phyloP scores from a whole-genome alignment of 2,113 vertebrate genomes.

The Gracilinanus agilis region DNA sequence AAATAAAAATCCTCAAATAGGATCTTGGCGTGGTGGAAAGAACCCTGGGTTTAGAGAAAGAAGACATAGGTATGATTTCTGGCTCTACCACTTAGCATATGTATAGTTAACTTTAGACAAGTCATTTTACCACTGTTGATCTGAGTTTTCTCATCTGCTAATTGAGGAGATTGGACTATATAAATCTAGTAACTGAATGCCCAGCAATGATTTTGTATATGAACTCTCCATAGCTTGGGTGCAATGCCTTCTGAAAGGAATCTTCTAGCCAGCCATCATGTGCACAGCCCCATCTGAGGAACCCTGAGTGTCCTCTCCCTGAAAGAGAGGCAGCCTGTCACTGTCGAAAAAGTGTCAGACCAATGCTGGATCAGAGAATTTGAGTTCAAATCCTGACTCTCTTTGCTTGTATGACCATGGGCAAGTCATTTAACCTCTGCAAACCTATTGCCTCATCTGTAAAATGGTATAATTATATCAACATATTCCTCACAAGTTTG shows the following conservation, averaged over 20 bases:
- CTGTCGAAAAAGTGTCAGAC: background rate
- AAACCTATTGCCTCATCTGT: background rate
- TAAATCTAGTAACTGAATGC: background rate
- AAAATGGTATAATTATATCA: background rate
- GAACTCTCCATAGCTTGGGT: background rate
- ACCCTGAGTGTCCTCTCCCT: background rate
- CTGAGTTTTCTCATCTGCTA: background rate
- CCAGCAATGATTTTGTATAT: background rate
- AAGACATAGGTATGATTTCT: background rate
- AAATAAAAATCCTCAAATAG: background rate
- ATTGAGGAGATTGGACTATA: background rate
- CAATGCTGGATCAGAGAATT: background rate
- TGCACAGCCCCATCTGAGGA: background rate
- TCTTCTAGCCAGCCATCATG: background rate
- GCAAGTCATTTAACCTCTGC: no score
- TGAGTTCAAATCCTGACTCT: background rate
- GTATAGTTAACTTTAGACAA: background rate
- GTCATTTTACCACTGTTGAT: background rate
- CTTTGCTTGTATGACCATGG: background rate
- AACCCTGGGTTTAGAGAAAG: background rate
- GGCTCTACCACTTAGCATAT: background rate
- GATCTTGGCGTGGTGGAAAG: background rate
- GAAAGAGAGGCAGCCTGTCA: background rate
- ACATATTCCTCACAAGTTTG: background rate
- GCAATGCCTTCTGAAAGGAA: background rate